These are phyloP conservation scores for Parelbella ahira DNA, from an alignment of 2,888 invertebrate species.

Conservation along the genomic window DNA sequence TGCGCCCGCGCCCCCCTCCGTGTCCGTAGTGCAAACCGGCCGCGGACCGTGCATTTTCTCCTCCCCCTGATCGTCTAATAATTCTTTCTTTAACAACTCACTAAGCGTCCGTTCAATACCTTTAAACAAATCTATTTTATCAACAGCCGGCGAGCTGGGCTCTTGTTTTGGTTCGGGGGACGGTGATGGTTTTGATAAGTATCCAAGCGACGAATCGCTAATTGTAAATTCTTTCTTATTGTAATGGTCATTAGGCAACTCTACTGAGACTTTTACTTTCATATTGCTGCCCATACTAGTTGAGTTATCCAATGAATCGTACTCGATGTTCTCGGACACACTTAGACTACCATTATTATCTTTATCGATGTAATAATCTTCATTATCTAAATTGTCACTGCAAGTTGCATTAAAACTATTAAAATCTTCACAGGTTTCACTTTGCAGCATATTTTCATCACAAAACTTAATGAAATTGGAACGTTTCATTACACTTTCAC, in stretches of 20 bases:
- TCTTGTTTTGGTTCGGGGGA: slow-evolving; percentile 55
- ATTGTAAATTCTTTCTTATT: slow-evolving; percentile 39
- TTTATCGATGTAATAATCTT: slow-evolving; percentile 54
- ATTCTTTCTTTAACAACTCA: slow-evolving; percentile 79
- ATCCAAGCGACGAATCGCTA: slow-evolving; percentile 42
- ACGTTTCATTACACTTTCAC: slow-evolving; percentile 40
- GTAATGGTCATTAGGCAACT: slow-evolving; percentile 48
- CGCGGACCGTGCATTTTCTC: slow-evolving; percentile 68
- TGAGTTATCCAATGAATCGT: slow-evolving; percentile 57
- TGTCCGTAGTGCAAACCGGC: slow-evolving; percentile 61
- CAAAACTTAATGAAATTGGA: slow-evolving; percentile 59
- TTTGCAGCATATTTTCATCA: slow-evolving; percentile 70
- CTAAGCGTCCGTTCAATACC: slow-evolving; percentile 77
- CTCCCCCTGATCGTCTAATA: slow-evolving; percentile 69
- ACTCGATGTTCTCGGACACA: slow-evolving; percentile 58
- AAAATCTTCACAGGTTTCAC: slow-evolving; percentile 67
- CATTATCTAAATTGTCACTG: slow-evolving; percentile 52
- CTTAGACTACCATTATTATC: slow-evolving; percentile 52
- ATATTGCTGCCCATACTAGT: slow-evolving; percentile 52
- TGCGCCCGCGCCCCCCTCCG: slow-evolving; percentile 74
- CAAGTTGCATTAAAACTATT: slow-evolving; percentile 68
- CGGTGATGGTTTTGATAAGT: slow-evolving; percentile 53
- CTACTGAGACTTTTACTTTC: slow-evolving; percentile 63
- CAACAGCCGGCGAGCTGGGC: slow-evolving; percentile 38
- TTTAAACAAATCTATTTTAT: slow-evolving; percentile 76